A percentile compares a stretch with the other conserved stretches of the same genome.
These are phyloP conservation scores for Mechanitis messenoides DNA, from an alignment of 2,888 invertebrate genomes.

Conservation along the genomic window DNA sequence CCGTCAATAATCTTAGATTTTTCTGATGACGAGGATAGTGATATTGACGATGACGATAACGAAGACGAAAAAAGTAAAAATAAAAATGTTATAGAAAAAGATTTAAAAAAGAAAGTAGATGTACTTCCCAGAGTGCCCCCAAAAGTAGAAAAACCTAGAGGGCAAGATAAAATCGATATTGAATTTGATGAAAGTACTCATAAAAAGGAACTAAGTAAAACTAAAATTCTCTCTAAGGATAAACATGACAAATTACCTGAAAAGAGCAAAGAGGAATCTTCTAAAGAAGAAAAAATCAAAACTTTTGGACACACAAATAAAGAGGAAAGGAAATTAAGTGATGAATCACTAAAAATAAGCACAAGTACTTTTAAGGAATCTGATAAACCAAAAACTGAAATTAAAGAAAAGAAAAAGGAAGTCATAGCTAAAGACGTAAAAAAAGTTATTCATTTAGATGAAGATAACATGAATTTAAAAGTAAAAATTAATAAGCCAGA, in stretches of 20 bases:
- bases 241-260: constrained; percentile 6
- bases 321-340: constrained; percentile 25
- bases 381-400: constrained; percentile 9
- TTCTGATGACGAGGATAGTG: constrained; percentile 23
- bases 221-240: constrained; percentile 10
- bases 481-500: no score
- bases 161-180: constrained; percentile 26
- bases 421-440: background rate
- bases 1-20: constrained; percentile 27
- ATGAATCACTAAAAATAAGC: constrained; percentile 22
- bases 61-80: constrained; percentile 15
- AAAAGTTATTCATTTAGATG: no score
- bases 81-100: constrained; percentile 26
- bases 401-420: constrained; percentile 7
- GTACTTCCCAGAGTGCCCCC: constrained; percentile 32
- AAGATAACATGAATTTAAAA: no score
- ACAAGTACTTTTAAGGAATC: constrained; percentile 14
- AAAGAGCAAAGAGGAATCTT: constrained; percentile 26
- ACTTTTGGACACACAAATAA: background rate
- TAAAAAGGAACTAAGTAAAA: constrained; percentile 23
- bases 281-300: constrained; percentile 27
- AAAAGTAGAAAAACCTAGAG: constrained; percentile 26
- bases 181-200: constrained; percentile 27
- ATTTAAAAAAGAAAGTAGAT: constrained; percentile 31
- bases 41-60: constrained; percentile 26